Evolutionary conservation across 2,888 invertebrate species (phyloP).

Genomic region (Clanis bilineata): DNA sequence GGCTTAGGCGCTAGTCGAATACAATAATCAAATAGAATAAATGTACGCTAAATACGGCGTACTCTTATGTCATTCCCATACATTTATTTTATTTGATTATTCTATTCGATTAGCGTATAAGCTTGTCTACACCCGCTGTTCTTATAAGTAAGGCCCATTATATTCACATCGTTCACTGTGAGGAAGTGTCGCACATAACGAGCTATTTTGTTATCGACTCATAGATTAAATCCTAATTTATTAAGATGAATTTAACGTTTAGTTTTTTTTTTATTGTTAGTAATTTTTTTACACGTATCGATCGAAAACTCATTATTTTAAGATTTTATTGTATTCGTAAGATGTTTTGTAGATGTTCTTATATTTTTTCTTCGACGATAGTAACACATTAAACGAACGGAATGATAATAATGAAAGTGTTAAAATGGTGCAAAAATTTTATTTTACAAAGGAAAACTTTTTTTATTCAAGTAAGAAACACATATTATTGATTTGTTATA

Average conservation of each 20-base stretch:
- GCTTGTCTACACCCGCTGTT: too few species aligned
- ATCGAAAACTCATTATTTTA: constrained; percentile 49
- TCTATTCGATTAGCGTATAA: too few species aligned
- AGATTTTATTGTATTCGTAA: constrained; percentile 30
- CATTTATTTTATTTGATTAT: too few species aligned
- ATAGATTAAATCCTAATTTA: constrained; percentile 44
- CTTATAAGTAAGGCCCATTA: too few species aligned
- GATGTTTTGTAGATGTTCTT: constrained; percentile 9
- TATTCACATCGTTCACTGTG: constrained; percentile 15
- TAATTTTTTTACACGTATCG: constrained; percentile 36
- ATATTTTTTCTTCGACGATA: neutral
- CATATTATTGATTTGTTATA: neutral
- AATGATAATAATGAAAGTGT: too few species aligned
- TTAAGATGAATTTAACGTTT: constrained; percentile 29
- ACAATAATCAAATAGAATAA: too few species aligned
- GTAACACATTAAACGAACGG: neutral
- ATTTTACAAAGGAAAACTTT: too few species aligned
- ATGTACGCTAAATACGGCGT: too few species aligned
- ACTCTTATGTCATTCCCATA: too few species aligned
- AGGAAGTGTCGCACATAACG: neutral
- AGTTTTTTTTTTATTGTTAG: constrained; percentile 38
- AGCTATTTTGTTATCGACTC: constrained; percentile 45
- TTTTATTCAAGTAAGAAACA: too few species aligned
- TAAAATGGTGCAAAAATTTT: neutral
- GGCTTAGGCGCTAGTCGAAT: too few species aligned